Evolutionary conservation across 2,113 vertebrate species (phyloP).

Genomic region (Turdus rufiventris): DNA sequence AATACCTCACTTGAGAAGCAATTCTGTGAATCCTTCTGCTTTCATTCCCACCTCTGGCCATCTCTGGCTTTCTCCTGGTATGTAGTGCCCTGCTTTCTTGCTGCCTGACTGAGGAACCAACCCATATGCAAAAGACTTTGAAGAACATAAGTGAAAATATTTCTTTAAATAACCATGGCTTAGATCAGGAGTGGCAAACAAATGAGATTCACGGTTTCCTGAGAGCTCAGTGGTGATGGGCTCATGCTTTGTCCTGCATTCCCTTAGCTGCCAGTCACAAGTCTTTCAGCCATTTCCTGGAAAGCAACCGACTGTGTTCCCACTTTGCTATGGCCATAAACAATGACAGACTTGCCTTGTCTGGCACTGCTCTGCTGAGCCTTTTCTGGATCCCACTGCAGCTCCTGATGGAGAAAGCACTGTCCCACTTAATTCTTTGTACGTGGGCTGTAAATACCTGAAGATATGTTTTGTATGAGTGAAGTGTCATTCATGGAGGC

Average conservation of each 20-base stretch:
- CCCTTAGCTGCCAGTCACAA: neutral
- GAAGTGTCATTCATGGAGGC: neutral
- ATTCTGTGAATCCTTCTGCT: neutral
- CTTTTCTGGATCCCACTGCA: neutral
- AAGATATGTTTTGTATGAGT: neutral
- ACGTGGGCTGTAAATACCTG: neutral
- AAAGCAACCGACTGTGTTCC: conserved; percentile 3
- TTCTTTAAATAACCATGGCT: neutral
- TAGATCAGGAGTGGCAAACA: neutral
- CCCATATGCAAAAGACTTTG: neutral
- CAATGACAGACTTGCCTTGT: neutral
- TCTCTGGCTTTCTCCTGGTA: neutral
- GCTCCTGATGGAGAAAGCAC: neutral
- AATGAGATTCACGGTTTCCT: neutral
- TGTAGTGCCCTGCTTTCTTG: neutral
- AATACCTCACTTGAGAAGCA: neutral
- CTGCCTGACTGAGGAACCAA: neutral
- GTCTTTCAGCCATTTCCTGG: conserved; percentile 24
- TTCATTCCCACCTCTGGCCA: neutral
- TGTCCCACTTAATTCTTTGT: neutral
- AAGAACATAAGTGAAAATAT: neutral
- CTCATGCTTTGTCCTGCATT: neutral
- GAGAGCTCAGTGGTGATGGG: neutral
- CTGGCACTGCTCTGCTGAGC: neutral
- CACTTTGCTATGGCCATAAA: neutral